Percentiles rank a stretch among this genome's conserved stretches.
Evolutionary conservation across 37 sponge, comb jelly and placozoan species (phyloP).

Genomic region (Aplysina aerophoba): DNA sequence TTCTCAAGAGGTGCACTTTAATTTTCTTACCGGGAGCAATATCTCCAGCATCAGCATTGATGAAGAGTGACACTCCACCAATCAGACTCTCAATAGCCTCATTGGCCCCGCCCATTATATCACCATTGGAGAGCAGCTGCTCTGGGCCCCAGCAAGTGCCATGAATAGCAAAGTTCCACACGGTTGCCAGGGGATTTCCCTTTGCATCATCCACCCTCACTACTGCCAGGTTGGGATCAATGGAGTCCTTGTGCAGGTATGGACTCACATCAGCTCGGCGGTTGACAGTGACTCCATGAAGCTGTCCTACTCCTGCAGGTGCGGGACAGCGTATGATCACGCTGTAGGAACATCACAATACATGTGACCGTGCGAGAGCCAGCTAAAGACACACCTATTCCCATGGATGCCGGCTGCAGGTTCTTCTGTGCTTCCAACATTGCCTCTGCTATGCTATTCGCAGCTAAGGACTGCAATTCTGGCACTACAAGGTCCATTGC

Average conservation of each 20-base stretch:
- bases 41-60: constrained; percentile 60
- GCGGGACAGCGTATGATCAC: too few species aligned
- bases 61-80: constrained; percentile 47
- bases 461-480: constrained; percentile 31
- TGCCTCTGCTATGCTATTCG: constrained; percentile 28
- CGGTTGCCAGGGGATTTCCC: constrained; percentile 46
- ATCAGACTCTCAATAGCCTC: constrained; percentile 39
- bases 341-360: too few species aligned
- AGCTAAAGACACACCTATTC: constrained; percentile 13
- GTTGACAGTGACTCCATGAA: constrained; percentile 38
- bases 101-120: constrained; percentile 55
- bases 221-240: constrained; percentile 51
- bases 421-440: constrained; percentile 32
- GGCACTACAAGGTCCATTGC: constrained; percentile 49
- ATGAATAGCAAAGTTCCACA: constrained; percentile 63
- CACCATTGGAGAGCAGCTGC: constrained; percentile 41
- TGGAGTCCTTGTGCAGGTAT: constrained; percentile 29
- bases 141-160: constrained; percentile 48
- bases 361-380: too few species aligned
- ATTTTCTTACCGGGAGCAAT: constrained; percentile 47
- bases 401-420: constrained; percentile 19
- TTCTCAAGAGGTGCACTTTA: too few species aligned
- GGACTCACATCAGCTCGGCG: constrained; percentile 46
- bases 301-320: constrained; percentile 33
- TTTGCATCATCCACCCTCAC: constrained; percentile 40